phyloP scores from a whole-genome alignment of 2,888 invertebrate species.

The Beris chalybata region DNA sequence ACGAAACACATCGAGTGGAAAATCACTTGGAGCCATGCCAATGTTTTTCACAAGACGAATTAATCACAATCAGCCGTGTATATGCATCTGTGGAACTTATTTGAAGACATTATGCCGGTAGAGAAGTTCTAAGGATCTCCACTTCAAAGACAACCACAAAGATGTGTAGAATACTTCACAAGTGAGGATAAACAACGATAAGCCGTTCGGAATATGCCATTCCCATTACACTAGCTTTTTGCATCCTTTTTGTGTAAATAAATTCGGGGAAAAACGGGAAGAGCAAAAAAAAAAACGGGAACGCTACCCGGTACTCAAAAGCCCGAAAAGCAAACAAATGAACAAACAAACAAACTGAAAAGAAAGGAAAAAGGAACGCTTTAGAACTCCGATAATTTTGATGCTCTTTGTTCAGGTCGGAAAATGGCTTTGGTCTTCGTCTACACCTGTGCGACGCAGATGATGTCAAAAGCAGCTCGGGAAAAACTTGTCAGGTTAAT shows the following conservation, averaged over 20 bases:
- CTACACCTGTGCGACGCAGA: too few species aligned
- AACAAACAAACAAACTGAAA: slow-evolving; percentile 13
- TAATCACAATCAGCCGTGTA: too few species aligned
- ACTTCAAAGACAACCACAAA: slow-evolving; percentile 25
- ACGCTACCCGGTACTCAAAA: not conserved
- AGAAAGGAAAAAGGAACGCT: not conserved
- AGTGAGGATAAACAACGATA: slow-evolving; percentile 28
- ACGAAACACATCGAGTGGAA: too few species aligned
- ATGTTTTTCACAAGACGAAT: too few species aligned
- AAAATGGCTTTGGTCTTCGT: not conserved
- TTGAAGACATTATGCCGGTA: too few species aligned
- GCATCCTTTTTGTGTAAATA: slow-evolving; percentile 26
- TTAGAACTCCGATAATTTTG: not conserved
- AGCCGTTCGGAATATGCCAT: slow-evolving; percentile 23
- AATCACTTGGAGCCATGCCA: too few species aligned
- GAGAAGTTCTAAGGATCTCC: too few species aligned
- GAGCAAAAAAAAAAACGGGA: not conserved
- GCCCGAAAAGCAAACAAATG: slow-evolving; percentile 23
- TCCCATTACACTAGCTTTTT: slow-evolving; percentile 15
- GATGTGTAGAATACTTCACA: slow-evolving; percentile 12
- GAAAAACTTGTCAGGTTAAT: too few species aligned
- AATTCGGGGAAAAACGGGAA: not conserved
- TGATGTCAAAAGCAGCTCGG: too few species aligned
- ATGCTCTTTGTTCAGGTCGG: slow-evolving; percentile 15
- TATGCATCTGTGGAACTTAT: too few species aligned